Percentiles rank a stretch among this genome's conserved stretches.
Conservation (phyloP, 2,888 invertebrate genomes). For the Drosophila sordidapex region DNA sequence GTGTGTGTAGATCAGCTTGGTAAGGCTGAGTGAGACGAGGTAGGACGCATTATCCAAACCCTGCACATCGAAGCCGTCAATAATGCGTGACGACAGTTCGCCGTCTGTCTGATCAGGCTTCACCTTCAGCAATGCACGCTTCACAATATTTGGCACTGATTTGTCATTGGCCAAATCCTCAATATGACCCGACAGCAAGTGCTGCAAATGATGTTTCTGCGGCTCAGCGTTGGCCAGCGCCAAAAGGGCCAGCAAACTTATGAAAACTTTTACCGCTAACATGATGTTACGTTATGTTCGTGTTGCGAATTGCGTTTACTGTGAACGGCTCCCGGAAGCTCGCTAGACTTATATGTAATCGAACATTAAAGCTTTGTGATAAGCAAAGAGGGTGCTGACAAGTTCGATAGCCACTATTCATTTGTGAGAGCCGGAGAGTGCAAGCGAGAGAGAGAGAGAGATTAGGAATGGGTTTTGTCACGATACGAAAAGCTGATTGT, state of each 20-base stretch:
- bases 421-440: neutral
- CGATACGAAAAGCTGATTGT: neutral
- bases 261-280: slow-evolving; percentile 39
- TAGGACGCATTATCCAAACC: slow-evolving; percentile 71
- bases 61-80: slow-evolving; percentile 73
- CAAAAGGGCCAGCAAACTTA: slow-evolving; percentile 48
- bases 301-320: slow-evolving; percentile 8
- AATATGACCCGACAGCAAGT: slow-evolving; percentile 48
- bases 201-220: slow-evolving; percentile 36
- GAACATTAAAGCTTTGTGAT: slow-evolving; percentile 42
- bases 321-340: slow-evolving; percentile 28
- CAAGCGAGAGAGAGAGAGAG: neutral
- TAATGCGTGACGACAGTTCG: slow-evolving; percentile 60
- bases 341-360: slow-evolving; percentile 41
- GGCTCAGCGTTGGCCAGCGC: slow-evolving; percentile 44
- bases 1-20: slow-evolving; percentile 76
- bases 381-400: slow-evolving; percentile 14
- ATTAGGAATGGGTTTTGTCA: slow-evolving; percentile 1
- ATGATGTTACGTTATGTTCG: slow-evolving; percentile 18
- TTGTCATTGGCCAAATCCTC: slow-evolving; percentile 10
- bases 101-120: slow-evolving; percentile 18
- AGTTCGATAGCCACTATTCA: slow-evolving; percentile 14
- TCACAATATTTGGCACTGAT: slow-evolving; percentile 19
- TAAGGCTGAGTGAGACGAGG: slow-evolving; percentile 73
- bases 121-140: slow-evolving; percentile 31